phyloP scores from a whole-genome alignment of 2,888 invertebrate genomes.

The Brachylomia viminalis region DNA sequence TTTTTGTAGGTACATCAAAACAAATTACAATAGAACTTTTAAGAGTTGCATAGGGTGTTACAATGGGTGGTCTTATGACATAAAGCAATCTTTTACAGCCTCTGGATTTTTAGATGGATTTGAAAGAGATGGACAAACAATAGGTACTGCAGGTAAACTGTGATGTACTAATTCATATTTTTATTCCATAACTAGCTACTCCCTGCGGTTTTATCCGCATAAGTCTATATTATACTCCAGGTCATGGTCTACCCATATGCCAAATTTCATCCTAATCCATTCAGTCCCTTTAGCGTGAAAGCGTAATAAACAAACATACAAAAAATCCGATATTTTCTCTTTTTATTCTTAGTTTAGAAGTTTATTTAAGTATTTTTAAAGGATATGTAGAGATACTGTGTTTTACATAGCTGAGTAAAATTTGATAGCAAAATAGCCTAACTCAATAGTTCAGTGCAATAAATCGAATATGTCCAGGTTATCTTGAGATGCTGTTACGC shows the following conservation, averaged over 20 bases:
- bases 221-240: too few species aligned
- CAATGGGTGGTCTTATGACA: not conserved
- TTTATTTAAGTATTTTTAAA: not conserved
- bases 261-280: too few species aligned
- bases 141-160: not conserved
- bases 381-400: too few species aligned
- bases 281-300: too few species aligned
- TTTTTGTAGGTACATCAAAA: too few species aligned
- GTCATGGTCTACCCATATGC: too few species aligned
- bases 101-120: not conserved
- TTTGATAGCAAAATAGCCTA: not conserved
- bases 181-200: not conserved
- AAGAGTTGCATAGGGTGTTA: not conserved
- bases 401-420: not conserved
- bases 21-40: not conserved
- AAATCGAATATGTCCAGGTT: constrained; percentile 17
- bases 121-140: not conserved
- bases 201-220: too few species aligned
- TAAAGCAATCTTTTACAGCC: not conserved
- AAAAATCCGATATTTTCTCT: too few species aligned
- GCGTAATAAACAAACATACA: too few species aligned
- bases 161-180: not conserved
- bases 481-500: constrained; percentile 37
- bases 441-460: not conserved
- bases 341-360: too few species aligned